Conservation (phyloP, 2,888 invertebrate genomes). For the Dinocampus coccinellae region DNA sequence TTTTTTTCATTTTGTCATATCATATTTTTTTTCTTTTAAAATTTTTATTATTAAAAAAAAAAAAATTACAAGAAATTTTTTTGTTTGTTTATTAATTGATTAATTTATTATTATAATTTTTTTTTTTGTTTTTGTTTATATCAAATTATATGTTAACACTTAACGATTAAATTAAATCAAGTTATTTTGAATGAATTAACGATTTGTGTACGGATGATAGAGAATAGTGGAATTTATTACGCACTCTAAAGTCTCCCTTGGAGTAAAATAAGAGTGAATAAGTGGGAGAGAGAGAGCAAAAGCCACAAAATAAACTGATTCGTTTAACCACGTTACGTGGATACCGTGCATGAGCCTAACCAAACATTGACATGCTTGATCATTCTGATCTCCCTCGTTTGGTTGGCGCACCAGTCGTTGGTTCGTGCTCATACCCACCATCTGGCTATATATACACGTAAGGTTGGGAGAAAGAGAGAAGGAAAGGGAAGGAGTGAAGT, state of each 20-base stretch:
- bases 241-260: not conserved
- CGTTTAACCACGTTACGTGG: slow-evolving; percentile 59
- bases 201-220: not conserved
- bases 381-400: slow-evolving; percentile 51
- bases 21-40: no score
- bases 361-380: slow-evolving; percentile 69
- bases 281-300: slow-evolving; percentile 37
- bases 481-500: slow-evolving; percentile 19
- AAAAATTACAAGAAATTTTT: no score
- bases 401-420: slow-evolving; percentile 26
- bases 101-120: no score
- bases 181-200: no score
- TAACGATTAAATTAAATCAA: no score
- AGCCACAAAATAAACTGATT: slow-evolving; percentile 62
- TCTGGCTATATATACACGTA: slow-evolving; percentile 42
- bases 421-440: slow-evolving; percentile 39
- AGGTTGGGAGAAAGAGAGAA: slow-evolving; percentile 36
- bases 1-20: not conserved
- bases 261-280: slow-evolving; percentile 32
- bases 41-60: no score
- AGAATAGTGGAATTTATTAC: not conserved
- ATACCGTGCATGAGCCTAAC: slow-evolving; percentile 49
- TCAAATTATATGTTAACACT: no score
- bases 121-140: no score
- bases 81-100: no score